Evolutionary conservation across 1,140 invertebrate genomes (phyloP).

Genomic region (Danaus plexippus): DNA sequence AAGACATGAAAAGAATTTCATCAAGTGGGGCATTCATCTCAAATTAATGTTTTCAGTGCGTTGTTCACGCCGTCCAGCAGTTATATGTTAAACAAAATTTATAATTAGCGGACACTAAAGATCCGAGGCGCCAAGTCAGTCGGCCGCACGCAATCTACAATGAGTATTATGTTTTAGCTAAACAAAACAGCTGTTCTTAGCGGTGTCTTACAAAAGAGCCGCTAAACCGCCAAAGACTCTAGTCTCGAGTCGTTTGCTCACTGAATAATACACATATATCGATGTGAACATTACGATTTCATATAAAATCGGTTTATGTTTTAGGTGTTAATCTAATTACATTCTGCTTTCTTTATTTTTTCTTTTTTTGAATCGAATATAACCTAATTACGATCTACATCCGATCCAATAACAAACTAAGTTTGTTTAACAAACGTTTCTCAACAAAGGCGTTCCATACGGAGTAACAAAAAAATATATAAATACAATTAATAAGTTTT

Average conservation of each 20-base stretch:
- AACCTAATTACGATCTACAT: no score
- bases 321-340: no score
- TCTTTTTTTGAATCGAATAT: no score
- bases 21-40: conserved; percentile 27
- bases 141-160: conserved; percentile 26
- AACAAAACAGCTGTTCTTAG: conserved; percentile 18
- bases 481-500: conserved; percentile 24
- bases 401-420: no score
- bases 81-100: conserved; percentile 53
- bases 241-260: no score
- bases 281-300: no score
- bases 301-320: no score
- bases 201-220: conserved; percentile 13
- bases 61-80: conserved; percentile 34
- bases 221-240: background rate
- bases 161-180: conserved; percentile 21
- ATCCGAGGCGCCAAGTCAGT: conserved; percentile 38
- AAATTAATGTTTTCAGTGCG: conserved; percentile 26
- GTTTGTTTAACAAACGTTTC: no score
- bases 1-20: conserved; percentile 20
- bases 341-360: no score
- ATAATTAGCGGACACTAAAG: conserved; percentile 51
- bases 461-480: conserved; percentile 9
- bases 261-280: no score
- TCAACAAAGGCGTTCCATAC: no score